Base-by-base conservation (phyloP, 2,797 vertebrate species). In the Poecilia wingei region DNA sequence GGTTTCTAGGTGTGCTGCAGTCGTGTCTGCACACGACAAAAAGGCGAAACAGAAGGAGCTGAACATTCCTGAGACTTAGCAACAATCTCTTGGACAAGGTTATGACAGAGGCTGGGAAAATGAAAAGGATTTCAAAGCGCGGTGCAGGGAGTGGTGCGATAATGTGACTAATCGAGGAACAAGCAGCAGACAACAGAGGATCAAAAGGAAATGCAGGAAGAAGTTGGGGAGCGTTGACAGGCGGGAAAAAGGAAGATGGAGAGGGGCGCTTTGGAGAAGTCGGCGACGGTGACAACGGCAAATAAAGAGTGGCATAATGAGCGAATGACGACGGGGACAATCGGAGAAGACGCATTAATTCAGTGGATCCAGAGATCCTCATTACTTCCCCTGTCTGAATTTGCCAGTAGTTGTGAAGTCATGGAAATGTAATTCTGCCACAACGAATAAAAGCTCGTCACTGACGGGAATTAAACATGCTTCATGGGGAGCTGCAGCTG, bases 361-460 rank as follows among this genome's bases (percentile, higher is more conserved):
- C 79, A 43, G 84, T 74, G 84, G 91, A 90, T 90, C 82, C 80
- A 86, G 68, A 80, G 47, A 85, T 85, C 88, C 87, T 91, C 87
- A 88, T 93, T 92, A 91, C 82, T 89, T 70, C 80, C 78, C 82
- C 81, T 88, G 90, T 90, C 88, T 90, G 92, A 76, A 86, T 84
- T 87, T 77, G 88, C 88, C 87, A 82, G 86, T 74, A 86, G 85
- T 89, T 86, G 89, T 90, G 88, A 93, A 92, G 91, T 91, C 92
- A 91, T 59, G 92, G 92, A 92, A 91, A 93, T 92, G 86, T 89
- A 93, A 90, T 82, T 91, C 92, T 92, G 93, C 89, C 90, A 90
- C 84, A 82, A 89, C 80, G 70, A 89, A 93, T 94, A 91, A 92
- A 93, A 86, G 86, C 89, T 91, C 87, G 86, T 88, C 91, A 81